These are phyloP conservation scores for Bettongia penicillata DNA, from an alignment of 2,113 vertebrate species.

Conservation along the genomic window DNA sequence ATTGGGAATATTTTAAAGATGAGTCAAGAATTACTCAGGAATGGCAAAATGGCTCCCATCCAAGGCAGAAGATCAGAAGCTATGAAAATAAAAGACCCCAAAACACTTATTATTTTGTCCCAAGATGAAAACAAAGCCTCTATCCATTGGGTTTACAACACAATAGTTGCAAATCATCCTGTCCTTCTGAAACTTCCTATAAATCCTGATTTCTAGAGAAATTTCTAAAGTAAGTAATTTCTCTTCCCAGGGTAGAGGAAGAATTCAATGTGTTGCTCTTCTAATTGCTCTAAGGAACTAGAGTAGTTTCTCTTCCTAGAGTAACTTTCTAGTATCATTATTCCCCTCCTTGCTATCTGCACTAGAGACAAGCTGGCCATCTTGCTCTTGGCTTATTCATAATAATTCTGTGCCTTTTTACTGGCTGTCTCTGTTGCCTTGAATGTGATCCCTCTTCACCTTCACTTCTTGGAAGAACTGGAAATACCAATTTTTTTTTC, in stretches of 20 bases:
- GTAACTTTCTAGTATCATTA: too few relatives aligned
- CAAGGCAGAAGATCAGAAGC: not conserved
- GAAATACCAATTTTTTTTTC: not conserved
- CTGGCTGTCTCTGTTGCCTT: not conserved
- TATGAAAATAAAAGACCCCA: not conserved
- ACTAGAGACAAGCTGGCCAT: not conserved
- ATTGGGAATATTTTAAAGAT: slow-evolving; percentile 19
- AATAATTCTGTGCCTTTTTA: not conserved
- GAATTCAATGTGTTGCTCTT: not conserved
- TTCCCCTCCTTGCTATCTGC: not conserved
- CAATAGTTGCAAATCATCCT: not conserved
- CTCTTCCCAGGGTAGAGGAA: not conserved
- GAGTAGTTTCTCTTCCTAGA: not conserved
- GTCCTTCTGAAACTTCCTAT: not conserved
- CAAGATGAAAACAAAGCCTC: not conserved
- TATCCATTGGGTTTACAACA: not conserved
- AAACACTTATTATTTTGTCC: not conserved
- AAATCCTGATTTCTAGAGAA: not conserved
- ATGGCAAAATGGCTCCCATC: not conserved
- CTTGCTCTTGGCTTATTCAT: not conserved
- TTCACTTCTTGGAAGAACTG: not conserved
- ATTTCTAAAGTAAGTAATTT: not conserved
- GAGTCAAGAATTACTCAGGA: not conserved
- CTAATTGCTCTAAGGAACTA: not conserved
- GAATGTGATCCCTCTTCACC: not conserved